phyloP scores from a whole-genome alignment of 2,113 vertebrate genomes.

The Xenotilapia caudafasciata region DNA sequence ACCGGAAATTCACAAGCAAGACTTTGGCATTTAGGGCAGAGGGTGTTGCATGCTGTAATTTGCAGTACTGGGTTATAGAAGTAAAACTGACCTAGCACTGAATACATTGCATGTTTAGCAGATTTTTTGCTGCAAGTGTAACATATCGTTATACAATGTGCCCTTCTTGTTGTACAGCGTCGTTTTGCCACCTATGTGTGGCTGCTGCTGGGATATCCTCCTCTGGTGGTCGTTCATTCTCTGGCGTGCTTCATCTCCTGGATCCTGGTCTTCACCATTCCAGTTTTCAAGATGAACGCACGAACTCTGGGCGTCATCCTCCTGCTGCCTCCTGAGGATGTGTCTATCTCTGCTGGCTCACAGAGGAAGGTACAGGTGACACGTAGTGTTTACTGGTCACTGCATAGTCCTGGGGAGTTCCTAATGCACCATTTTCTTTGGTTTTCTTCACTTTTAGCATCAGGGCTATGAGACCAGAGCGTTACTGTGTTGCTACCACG shows the following conservation, averaged over 20 bases:
- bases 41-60: background rate
- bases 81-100: background rate
- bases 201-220: slow-evolving; percentile 75
- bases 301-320: slow-evolving; percentile 58
- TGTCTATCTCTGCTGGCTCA: slow-evolving; percentile 49
- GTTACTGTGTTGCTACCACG: slow-evolving; percentile 73
- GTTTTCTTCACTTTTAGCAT: slow-evolving; percentile 36
- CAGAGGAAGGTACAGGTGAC: slow-evolving; percentile 39
- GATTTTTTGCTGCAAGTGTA: background rate
- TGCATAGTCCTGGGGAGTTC: background rate
- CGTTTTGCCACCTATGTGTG: slow-evolving; percentile 41
- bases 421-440: background rate
- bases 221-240: slow-evolving; percentile 66
- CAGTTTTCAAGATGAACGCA: slow-evolving; percentile 72
- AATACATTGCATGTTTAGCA: background rate
- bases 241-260: slow-evolving; percentile 72
- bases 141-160: background rate
- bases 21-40: background rate
- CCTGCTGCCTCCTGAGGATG: slow-evolving; percentile 64
- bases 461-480: slow-evolving; percentile 54
- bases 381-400: background rate
- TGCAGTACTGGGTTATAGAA: background rate
- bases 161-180: slow-evolving; percentile 37
- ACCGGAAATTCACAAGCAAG: background rate
- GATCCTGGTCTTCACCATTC: slow-evolving; percentile 77